Conservation (phyloP, 1,140 invertebrate genomes). For the Spodoptera frugiperda region DNA sequence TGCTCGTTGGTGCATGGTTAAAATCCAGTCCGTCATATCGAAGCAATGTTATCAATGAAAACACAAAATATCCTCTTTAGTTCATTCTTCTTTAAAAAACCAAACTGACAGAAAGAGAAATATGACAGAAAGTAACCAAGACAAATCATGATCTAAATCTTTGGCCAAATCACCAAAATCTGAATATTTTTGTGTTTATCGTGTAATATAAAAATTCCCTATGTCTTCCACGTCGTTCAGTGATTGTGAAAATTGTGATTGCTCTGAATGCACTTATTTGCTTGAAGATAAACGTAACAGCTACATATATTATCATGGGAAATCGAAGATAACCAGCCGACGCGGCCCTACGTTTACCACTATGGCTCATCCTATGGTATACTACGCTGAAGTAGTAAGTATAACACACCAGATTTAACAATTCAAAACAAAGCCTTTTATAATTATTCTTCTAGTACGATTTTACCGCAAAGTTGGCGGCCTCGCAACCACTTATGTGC, state of each 20-base stretch:
- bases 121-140: not conserved
- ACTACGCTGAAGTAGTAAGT: conserved; percentile 70
- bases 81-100: too few species aligned
- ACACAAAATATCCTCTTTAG: too few species aligned
- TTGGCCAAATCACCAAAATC: conserved; percentile 5
- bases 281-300: conserved; percentile 15
- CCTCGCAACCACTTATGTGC: too few species aligned
- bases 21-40: too few species aligned
- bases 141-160: not conserved
- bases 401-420: not conserved
- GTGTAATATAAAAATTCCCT: conserved; percentile 18
- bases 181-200: conserved; percentile 18
- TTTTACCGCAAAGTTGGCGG: too few species aligned
- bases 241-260: conserved; percentile 49
- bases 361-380: conserved; percentile 62
- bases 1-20: too few species aligned
- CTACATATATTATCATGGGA: not conserved
- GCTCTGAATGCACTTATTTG: conserved; percentile 35
- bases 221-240: conserved; percentile 60
- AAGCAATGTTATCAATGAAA: too few species aligned
- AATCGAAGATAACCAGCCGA: not conserved
- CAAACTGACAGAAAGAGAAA: not conserved
- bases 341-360: conserved; percentile 45
- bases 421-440: not conserved
- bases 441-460: too few species aligned